phyloP scores from a whole-genome alignment of 2,888 invertebrate genomes.

The Melitaea athalia region DNA sequence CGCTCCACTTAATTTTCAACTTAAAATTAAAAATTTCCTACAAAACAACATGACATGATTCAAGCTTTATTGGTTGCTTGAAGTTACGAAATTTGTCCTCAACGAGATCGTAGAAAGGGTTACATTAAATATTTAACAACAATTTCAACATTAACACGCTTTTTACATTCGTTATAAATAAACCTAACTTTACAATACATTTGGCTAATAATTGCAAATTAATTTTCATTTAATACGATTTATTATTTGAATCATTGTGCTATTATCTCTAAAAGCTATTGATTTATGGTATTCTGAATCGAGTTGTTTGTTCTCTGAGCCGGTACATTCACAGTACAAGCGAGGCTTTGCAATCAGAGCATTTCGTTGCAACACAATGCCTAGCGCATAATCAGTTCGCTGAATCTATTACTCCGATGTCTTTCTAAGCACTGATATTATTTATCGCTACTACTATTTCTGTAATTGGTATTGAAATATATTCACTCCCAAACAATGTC shows the following conservation, averaged over 20 bases:
- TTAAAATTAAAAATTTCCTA: conserved; percentile 5
- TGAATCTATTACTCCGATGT: conserved; percentile 39
- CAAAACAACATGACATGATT: conserved; percentile 9
- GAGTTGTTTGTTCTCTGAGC: conserved; percentile 10
- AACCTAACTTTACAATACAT: not conserved
- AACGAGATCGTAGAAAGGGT: conserved; percentile 20
- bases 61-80: conserved; percentile 21
- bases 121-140: conserved; percentile 16
- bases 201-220: not conserved
- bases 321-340: conserved; percentile 20
- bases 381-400: conserved; percentile 68
- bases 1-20: conserved; percentile 32
- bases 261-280: not conserved
- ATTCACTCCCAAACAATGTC: not conserved
- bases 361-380: conserved; percentile 77
- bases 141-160: conserved; percentile 22
- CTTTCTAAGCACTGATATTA: conserved; percentile 15
- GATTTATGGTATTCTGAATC: conserved; percentile 3
- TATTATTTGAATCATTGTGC: not conserved
- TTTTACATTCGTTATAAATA: conserved; percentile 14
- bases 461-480: not conserved
- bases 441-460: not conserved
- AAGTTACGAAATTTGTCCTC: conserved; percentile 27
- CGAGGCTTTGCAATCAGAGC: conserved; percentile 76
- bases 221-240: not conserved